A percentile compares a stretch with the other conserved stretches of the same genome.
phyloP scores from a whole-genome alignment of 2,797 vertebrate species.

The Antennarius maculatus region DNA sequence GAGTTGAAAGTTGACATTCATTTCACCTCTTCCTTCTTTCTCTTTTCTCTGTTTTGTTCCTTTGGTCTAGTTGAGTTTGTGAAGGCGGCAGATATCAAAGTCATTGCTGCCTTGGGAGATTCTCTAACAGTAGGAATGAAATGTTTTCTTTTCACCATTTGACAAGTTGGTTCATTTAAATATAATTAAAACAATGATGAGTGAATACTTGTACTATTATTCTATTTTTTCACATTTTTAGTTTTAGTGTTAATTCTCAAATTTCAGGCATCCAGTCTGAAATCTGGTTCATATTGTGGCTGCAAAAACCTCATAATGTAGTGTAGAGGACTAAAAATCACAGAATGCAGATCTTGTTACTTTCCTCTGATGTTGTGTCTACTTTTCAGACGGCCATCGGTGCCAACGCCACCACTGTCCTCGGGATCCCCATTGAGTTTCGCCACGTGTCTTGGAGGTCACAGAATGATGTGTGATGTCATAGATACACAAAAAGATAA shows the following conservation, averaged over 20 bases:
- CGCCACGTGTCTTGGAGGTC: slow-evolving; percentile 86
- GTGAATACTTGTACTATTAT: neutral
- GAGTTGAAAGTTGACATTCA: slow-evolving; percentile 2
- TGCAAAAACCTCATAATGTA: neutral
- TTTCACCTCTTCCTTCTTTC: slow-evolving; percentile 20
- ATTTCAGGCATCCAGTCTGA: too few relatives aligned
- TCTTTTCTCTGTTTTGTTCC: neutral
- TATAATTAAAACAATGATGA: neutral
- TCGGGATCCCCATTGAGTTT: slow-evolving; percentile 83
- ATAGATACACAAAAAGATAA: neutral
- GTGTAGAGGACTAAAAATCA: neutral
- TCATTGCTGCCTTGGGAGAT: slow-evolving; percentile 92
- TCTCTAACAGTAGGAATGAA: slow-evolving; percentile 89
- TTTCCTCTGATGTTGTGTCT: neutral
- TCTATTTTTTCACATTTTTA: too few relatives aligned
- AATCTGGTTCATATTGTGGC: neutral
- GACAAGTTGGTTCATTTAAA: too few relatives aligned
- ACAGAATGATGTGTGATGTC: slow-evolving; percentile 6
- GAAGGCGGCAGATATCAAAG: slow-evolving; percentile 89
- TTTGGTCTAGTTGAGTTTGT: slow-evolving; percentile 86
- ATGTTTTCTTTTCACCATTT: neutral
- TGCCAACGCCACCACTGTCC: slow-evolving; percentile 82
- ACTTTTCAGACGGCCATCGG: slow-evolving; percentile 80
- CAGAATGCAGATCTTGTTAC: neutral
- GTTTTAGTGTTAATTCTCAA: neutral